A percentile compares a stretch with the other conserved stretches of the same genome.
phyloP scores from a whole-genome alignment of 37 sponge, comb jelly and placozoan genomes.

The Aplysina aerophoba region DNA sequence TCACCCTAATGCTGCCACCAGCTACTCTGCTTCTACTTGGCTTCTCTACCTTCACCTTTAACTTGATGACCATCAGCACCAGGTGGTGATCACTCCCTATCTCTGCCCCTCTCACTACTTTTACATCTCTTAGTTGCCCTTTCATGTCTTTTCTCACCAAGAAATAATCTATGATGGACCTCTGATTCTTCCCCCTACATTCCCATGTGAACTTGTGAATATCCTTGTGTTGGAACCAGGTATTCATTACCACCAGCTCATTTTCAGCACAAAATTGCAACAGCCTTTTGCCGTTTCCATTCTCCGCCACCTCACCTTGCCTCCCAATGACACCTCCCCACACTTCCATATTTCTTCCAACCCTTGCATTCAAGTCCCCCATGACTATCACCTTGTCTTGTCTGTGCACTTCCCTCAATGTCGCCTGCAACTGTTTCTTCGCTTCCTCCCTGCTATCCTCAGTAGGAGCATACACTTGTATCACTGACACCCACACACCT shows the following conservation, averaged over 20 bases:
- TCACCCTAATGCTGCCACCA: too few species aligned
- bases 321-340: slow-evolving; percentile 24
- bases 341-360: slow-evolving; percentile 23
- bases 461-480: too few species aligned
- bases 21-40: too few species aligned
- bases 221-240: slow-evolving; percentile 10
- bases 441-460: too few species aligned
- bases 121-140: too few species aligned
- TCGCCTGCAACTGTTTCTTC: not conserved
- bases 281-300: slow-evolving; percentile 12
- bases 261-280: slow-evolving; percentile 29
- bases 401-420: slow-evolving; percentile 11
- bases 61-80: too few species aligned
- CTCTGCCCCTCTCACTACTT: too few species aligned
- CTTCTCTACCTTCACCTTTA: too few species aligned
- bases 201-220: slow-evolving; percentile 16
- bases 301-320: slow-evolving; percentile 30
- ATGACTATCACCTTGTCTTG: slow-evolving; percentile 27
- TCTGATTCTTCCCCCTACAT: not conserved
- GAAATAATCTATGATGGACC: slow-evolving; percentile 8
- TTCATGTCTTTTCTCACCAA: not conserved
- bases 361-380: slow-evolving; percentile 13
- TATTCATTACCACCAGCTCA: slow-evolving; percentile 17
- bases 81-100: too few species aligned
- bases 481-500: too few species aligned